Percentiles rank a stretch among this genome's conserved stretches.
phyloP scores from a whole-genome alignment of 2,888 invertebrate genomes.

The Calameuta idolon region DNA sequence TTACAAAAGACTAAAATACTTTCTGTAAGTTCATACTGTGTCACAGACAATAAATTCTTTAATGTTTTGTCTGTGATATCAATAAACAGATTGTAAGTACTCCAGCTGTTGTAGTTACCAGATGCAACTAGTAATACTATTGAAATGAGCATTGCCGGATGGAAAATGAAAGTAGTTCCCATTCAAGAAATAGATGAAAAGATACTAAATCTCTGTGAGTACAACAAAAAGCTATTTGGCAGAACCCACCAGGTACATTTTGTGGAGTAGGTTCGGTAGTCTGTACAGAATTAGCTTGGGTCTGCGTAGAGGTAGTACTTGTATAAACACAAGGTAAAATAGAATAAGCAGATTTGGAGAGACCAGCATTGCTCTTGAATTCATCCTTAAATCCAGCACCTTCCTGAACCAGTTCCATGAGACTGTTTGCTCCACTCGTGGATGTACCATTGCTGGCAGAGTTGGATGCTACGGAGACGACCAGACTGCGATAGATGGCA shows the following conservation, averaged over 20 bases:
- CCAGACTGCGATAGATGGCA: conserved; percentile 75
- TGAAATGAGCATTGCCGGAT: no score
- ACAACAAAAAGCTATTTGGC: conserved; percentile 8
- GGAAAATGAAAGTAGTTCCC: no score
- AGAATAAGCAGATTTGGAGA: conserved; percentile 81
- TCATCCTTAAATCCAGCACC: conserved; percentile 83
- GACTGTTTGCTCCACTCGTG: conserved; percentile 70
- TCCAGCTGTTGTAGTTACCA: no score
- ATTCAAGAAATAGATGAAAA: background rate
- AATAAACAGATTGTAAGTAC: no score
- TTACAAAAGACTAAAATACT: no score
- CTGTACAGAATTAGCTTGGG: conserved; percentile 57
- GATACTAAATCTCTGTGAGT: background rate
- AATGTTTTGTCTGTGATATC: no score
- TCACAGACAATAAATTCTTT: no score
- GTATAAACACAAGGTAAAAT: conserved; percentile 81
- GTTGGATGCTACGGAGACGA: conserved; percentile 68
- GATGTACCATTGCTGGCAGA: conserved; percentile 69
- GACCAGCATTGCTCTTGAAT: conserved; percentile 78
- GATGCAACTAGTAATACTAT: no score
- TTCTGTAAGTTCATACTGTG: no score
- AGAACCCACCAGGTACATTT: conserved; percentile 49
- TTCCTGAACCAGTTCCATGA: conserved; percentile 83
- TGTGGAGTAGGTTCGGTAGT: conserved; percentile 46
- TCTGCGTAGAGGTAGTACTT: conserved; percentile 72